Conservation (phyloP, 1,140 invertebrate species). For the Zaprionus gabonicus region DNA sequence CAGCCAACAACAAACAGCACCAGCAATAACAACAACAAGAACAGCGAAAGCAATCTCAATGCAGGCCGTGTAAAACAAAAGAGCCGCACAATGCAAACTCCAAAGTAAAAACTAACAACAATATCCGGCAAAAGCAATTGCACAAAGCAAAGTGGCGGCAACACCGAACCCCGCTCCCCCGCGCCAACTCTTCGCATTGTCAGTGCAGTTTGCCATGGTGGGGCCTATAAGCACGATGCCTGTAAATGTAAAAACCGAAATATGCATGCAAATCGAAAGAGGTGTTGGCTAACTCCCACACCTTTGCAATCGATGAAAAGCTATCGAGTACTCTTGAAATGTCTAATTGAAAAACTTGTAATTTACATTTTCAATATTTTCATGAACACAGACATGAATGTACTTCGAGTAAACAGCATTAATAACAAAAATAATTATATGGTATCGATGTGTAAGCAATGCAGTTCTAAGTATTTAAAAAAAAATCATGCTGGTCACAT, state of each 20-base stretch:
- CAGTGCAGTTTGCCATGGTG: not conserved
- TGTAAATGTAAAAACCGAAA: constrained; percentile 34
- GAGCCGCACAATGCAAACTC: constrained; percentile 68
- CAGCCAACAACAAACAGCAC: constrained; percentile 28
- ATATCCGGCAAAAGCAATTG: constrained; percentile 81
- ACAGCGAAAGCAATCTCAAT: constrained; percentile 57
- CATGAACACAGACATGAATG: no score
- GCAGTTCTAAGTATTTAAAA: no score
- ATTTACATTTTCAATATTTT: not conserved
- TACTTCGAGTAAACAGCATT: no score
- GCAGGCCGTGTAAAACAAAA: constrained; percentile 73
- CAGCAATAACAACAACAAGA: constrained; percentile 41
- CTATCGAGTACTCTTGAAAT: not conserved
- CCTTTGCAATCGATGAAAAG: not conserved
- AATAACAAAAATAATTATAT: no score
- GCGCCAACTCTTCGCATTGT: not conserved
- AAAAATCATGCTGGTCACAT: no score
- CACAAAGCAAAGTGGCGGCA: constrained; percentile 69
- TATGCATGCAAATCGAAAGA: constrained; percentile 15
- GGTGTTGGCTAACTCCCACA: not conserved
- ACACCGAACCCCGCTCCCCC: constrained; percentile 23
- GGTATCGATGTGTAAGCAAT: no score
- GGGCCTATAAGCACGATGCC: constrained; percentile 5
- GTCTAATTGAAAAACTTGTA: not conserved
- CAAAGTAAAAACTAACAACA: constrained; percentile 81